Percentiles rank a stretch among this genome's conserved stretches.
Evolutionary conservation across 2,797 vertebrate species (phyloP).

Genomic region (Chiroxiphia lanceolata): DNA sequence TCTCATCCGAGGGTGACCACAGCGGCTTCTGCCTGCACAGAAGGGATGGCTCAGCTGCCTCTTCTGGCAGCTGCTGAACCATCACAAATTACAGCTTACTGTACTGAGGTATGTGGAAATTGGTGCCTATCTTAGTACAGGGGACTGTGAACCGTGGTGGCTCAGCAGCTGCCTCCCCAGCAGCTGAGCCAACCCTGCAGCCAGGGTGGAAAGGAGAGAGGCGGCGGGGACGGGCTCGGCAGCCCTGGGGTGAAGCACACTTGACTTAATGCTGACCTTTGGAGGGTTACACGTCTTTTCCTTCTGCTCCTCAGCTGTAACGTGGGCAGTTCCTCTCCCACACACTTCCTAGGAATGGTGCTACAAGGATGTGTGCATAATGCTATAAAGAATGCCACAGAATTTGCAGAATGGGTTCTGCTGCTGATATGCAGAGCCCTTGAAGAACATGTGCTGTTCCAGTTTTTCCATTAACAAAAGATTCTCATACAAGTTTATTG

Average conservation of each 20-base stretch:
- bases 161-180: slow-evolving; percentile 36
- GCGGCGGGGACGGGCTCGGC: not conserved
- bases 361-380: not conserved
- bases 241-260: not conserved
- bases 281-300: not conserved
- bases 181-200: slow-evolving; percentile 57
- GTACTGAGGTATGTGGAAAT: slow-evolving; percentile 52
- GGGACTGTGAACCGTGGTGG: not conserved
- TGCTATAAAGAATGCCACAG: not conserved
- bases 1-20: not conserved
- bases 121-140: slow-evolving; percentile 8
- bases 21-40: not conserved
- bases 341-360: slow-evolving; percentile 3
- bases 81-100: slow-evolving; percentile 38
- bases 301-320: slow-evolving; percentile 3
- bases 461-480: not conserved
- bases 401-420: not conserved
- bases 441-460: not conserved
- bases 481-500: not conserved
- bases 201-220: not conserved
- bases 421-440: not conserved
- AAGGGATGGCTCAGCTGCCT: slow-evolving; percentile 64
- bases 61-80: slow-evolving; percentile 51
- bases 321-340: not conserved
- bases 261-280: slow-evolving; percentile 20